Percentiles rank a stretch among this genome's conserved stretches.
Evolutionary conservation across 64 coral and sea anemone genomes (phyloP).

Genomic region (Dendrophyllia cribrosa): DNA sequence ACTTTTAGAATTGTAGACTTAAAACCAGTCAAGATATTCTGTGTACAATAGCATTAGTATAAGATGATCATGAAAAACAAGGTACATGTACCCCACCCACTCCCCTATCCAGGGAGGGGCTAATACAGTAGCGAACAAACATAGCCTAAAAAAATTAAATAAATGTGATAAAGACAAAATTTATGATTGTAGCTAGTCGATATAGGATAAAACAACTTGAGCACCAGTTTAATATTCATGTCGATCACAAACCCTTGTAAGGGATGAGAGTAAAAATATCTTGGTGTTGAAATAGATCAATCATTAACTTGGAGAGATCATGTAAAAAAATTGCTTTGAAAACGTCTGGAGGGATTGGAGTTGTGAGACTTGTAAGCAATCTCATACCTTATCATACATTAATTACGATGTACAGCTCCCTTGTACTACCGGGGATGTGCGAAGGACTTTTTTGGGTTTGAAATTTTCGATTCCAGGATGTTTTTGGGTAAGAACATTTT

Average conservation of each 20-base stretch:
- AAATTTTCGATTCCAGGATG: too few species aligned
- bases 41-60: too few species aligned
- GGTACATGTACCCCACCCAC: too few species aligned
- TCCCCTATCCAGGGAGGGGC: too few species aligned
- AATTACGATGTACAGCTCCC: constrained; percentile 38
- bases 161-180: constrained; percentile 39
- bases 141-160: too few species aligned
- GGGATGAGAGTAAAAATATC: constrained; percentile 7
- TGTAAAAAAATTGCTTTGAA: constrained; percentile 36
- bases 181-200: too few species aligned
- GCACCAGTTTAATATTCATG: background rate
- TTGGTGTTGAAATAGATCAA: constrained; percentile 48
- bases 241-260: background rate
- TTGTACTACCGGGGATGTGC: background rate
- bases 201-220: background rate
- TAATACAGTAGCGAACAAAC: constrained; percentile 42
- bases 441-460: too few species aligned
- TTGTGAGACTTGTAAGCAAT: background rate
- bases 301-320: constrained; percentile 37
- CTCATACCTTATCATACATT: constrained; percentile 26
- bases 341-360: constrained; percentile 23
- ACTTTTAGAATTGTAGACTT: too few species aligned
- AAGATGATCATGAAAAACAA: too few species aligned
- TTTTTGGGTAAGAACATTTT: too few species aligned
- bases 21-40: too few species aligned